These are phyloP conservation scores for Gymnobelideus leadbeateri DNA, from an alignment of 2,113 vertebrate genomes.

Conservation along the genomic window DNA sequence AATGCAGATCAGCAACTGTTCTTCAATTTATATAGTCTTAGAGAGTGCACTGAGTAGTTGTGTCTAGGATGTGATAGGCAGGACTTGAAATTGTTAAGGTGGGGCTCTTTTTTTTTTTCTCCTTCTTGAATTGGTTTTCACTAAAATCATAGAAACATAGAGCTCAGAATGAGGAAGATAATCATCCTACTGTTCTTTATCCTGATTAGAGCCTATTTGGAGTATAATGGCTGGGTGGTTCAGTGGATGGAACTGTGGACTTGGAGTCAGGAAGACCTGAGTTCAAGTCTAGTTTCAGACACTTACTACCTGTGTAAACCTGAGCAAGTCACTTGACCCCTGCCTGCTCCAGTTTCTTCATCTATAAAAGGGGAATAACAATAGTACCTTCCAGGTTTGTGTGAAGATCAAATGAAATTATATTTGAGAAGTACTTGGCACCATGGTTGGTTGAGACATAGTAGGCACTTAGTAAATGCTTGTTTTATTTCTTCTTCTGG, in stretches of 20 bases:
- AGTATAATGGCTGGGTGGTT: background rate
- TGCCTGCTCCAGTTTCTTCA: background rate
- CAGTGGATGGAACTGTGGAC: background rate
- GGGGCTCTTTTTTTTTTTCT: background rate
- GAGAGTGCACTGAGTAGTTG: background rate
- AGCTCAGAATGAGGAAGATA: background rate
- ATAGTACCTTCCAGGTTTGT: background rate
- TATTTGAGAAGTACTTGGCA: background rate
- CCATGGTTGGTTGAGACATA: background rate
- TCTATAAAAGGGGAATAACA: background rate
- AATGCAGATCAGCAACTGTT: background rate
- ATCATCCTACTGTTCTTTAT: background rate
- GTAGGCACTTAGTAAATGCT: background rate
- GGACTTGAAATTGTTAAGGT: background rate
- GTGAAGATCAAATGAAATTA: background rate
- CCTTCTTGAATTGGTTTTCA: background rate
- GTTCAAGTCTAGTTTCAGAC: background rate
- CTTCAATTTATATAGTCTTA: background rate
- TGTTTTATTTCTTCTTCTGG: background rate
- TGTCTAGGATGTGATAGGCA: background rate
- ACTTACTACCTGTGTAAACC: background rate
- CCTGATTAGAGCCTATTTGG: background rate
- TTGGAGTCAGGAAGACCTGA: background rate
- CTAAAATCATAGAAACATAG: background rate
- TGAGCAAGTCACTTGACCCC: background rate